These are phyloP conservation scores for Xanthia togata DNA, from an alignment of 2,888 invertebrate genomes.

Conservation along the genomic window DNA sequence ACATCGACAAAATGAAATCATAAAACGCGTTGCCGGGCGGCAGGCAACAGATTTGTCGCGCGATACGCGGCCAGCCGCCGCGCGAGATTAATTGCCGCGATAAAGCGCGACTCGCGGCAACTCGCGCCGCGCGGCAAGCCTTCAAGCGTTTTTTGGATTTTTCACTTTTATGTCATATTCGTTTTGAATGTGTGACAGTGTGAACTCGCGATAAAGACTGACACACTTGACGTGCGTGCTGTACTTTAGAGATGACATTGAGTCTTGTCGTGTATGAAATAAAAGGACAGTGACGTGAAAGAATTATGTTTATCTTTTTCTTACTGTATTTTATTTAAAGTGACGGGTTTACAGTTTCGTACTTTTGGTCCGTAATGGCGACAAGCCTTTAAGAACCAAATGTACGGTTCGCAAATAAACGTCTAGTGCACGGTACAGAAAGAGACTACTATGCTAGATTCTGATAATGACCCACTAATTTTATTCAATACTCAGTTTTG, in stretches of 20 bases:
- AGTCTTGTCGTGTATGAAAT: conserved; percentile 29
- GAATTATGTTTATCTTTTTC: conserved; percentile 41
- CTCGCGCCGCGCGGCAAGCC: conserved; percentile 65
- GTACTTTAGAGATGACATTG: conserved; percentile 47
- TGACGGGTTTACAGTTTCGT: conserved; percentile 22
- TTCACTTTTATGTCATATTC: conserved; percentile 68
- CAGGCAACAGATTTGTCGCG: conserved; percentile 77
- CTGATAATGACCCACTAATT: neutral
- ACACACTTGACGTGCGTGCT: conserved; percentile 32
- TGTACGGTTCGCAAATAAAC: too few species aligned
- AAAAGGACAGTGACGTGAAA: conserved; percentile 40
- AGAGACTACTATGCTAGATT: neutral
- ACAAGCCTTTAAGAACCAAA: neutral
- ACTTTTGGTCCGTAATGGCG: neutral
- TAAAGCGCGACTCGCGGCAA: conserved; percentile 66
- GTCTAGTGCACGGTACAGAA: too few species aligned
- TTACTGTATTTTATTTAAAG: conserved; percentile 16
- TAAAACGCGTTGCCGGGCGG: conserved; percentile 71
- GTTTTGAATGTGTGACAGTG: conserved; percentile 60
- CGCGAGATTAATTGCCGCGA: conserved; percentile 82
- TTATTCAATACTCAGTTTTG: neutral
- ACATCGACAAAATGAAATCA: conserved; percentile 80
- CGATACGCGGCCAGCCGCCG: conserved; percentile 74
- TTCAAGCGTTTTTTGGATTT: conserved; percentile 67
- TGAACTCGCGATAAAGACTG: conserved; percentile 52